These are phyloP conservation scores for Phaedon cochleariae DNA, from an alignment of 2,888 invertebrate species.

Conservation along the genomic window DNA sequence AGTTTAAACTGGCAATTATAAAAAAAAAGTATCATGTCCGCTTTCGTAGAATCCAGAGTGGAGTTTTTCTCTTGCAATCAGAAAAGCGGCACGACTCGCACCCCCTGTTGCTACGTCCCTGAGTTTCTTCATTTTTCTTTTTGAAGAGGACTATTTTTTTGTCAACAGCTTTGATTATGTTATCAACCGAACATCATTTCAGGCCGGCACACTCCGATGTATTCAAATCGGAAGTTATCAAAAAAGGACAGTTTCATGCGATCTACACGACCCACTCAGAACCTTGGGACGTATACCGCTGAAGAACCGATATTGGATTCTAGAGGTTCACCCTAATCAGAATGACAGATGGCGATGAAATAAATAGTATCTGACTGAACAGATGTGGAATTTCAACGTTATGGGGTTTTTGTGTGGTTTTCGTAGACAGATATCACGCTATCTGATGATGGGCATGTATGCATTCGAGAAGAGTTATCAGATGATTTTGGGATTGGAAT, in stretches of 20 bases:
- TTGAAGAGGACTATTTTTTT: no score
- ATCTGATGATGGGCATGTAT: background rate
- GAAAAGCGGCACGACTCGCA: no score
- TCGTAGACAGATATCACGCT: background rate
- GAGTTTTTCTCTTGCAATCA: no score
- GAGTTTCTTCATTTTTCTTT: no score
- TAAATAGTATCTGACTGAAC: slow-evolving; percentile 11
- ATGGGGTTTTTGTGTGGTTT: background rate
- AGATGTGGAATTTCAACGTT: slow-evolving; percentile 14
- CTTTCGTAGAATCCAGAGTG: no score
- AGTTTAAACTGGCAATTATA: no score
- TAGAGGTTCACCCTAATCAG: slow-evolving; percentile 14
- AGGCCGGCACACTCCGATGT: no score
- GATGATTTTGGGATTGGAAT: background rate
- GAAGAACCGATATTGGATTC: background rate
- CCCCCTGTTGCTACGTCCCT: no score
- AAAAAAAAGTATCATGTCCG: no score
- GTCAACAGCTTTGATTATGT: no score
- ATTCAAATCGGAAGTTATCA: background rate
- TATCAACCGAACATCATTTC: no score
- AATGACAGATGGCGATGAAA: slow-evolving; percentile 17
- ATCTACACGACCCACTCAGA: slow-evolving; percentile 3
- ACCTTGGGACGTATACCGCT: background rate
- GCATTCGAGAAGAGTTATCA: background rate
- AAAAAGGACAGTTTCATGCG: no score